Percentiles rank a stretch among this genome's conserved stretches.
Conservation (phyloP, 1,140 invertebrate genomes). For the Portunus trituberculatus region DNA sequence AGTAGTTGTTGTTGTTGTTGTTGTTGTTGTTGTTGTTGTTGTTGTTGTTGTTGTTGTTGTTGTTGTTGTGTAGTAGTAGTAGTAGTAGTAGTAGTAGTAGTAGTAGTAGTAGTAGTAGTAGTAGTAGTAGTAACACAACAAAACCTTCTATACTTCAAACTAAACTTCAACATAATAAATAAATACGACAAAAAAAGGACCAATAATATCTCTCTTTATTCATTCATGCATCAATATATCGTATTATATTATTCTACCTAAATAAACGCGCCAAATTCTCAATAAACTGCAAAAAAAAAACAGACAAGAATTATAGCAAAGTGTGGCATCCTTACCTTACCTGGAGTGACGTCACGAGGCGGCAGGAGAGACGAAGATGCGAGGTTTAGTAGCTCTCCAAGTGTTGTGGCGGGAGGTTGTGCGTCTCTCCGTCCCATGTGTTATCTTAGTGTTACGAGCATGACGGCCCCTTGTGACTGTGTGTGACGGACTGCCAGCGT, state of each 20-base stretch:
- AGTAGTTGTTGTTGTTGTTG: neutral
- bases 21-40: neutral
- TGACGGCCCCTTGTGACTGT: slow-evolving; percentile 29
- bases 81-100: too few relatives aligned
- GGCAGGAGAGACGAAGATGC: neutral
- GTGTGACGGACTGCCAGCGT: slow-evolving; percentile 23
- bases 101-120: too few relatives aligned
- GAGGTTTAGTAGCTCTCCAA: slow-evolving; percentile 61
- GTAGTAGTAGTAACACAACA: too few relatives aligned
- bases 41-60: neutral
- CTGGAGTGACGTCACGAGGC: neutral
- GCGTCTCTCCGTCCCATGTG: slow-evolving; percentile 24
- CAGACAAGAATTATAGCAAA: neutral
- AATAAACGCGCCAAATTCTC: too few relatives aligned
- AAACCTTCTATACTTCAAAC: too few relatives aligned
- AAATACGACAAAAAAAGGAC: too few relatives aligned
- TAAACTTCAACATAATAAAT: too few relatives aligned
- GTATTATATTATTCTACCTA: too few relatives aligned
- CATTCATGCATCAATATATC: too few relatives aligned
- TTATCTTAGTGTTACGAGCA: neutral
- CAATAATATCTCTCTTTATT: too few relatives aligned
- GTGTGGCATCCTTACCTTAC: neutral
- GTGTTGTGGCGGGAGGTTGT: slow-evolving; percentile 41
- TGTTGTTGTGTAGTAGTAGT: neutral
- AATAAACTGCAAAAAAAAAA: neutral